Conservation (phyloP, 1,140 invertebrate species). For the Drosophila lini region DNA sequence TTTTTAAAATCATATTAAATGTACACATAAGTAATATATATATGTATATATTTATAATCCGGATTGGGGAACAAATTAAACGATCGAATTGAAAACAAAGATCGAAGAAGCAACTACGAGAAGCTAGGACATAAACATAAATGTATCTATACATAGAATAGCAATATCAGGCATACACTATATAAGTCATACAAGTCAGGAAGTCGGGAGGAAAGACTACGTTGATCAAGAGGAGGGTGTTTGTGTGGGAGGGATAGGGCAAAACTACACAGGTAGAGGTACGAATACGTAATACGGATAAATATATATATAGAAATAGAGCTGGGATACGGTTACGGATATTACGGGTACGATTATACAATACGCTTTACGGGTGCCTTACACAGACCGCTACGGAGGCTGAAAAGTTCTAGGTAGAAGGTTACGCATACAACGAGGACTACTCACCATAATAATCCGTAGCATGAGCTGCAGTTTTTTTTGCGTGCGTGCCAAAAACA, state of each 20-base stretch:
- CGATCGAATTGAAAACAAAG: constrained; percentile 50
- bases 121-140: constrained; percentile 38
- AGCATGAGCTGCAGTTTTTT: constrained; percentile 91
- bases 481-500: constrained; percentile 81
- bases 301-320: constrained; percentile 1
- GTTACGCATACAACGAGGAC: constrained; percentile 85
- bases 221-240: not conserved
- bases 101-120: constrained; percentile 46
- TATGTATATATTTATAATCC: constrained; percentile 20
- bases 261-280: constrained; percentile 22
- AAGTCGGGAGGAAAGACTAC: not conserved
- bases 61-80: constrained; percentile 35
- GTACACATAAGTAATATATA: constrained; percentile 20
- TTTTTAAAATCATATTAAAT: constrained; percentile 43
- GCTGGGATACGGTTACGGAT: constrained; percentile 18
- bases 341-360: constrained; percentile 27
- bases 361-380: constrained; percentile 36
- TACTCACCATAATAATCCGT: constrained; percentile 99
- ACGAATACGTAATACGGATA: constrained; percentile 31
- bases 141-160: constrained; percentile 32
- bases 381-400: constrained; percentile 36
- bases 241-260: constrained; percentile 6
- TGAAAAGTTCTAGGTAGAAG: constrained; percentile 75
- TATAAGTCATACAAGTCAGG: constrained; percentile 19
- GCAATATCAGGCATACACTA: constrained; percentile 32